Conservation (phyloP, 2,797 vertebrate species). For the Pipistrellus nathusii region DNA sequence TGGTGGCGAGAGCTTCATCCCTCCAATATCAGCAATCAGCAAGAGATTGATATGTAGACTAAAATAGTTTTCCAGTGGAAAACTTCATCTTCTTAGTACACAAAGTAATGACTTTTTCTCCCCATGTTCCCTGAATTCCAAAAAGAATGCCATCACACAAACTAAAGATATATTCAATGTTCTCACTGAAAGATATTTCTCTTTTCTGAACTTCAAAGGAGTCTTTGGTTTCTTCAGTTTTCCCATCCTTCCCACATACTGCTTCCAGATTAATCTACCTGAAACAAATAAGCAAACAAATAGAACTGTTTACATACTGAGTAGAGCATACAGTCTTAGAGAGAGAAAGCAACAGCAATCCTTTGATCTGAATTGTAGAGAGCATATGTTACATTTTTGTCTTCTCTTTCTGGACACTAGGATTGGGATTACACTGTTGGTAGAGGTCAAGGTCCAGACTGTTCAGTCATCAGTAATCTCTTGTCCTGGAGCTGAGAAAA, state of each 20-base stretch:
- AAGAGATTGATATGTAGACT: background rate
- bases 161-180: background rate
- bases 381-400: background rate
- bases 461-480: background rate
- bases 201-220: background rate
- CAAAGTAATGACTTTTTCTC: constrained; percentile 2
- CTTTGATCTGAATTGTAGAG: background rate
- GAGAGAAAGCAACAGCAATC: too few species aligned
- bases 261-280: background rate
- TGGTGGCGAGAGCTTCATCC: background rate
- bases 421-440: background rate
- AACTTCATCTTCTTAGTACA: constrained; percentile 13
- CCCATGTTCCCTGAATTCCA: background rate
- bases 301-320: background rate
- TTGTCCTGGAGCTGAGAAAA: background rate
- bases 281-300: background rate
- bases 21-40: background rate
- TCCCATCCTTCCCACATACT: background rate
- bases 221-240: background rate
- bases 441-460: background rate
- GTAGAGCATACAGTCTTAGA: background rate
- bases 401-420: background rate
- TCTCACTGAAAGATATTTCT: background rate
- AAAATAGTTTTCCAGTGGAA: background rate
- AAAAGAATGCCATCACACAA: background rate